These are phyloP conservation scores for Busseola fusca DNA, from an alignment of 2,888 invertebrate species.

Conservation along the genomic window DNA sequence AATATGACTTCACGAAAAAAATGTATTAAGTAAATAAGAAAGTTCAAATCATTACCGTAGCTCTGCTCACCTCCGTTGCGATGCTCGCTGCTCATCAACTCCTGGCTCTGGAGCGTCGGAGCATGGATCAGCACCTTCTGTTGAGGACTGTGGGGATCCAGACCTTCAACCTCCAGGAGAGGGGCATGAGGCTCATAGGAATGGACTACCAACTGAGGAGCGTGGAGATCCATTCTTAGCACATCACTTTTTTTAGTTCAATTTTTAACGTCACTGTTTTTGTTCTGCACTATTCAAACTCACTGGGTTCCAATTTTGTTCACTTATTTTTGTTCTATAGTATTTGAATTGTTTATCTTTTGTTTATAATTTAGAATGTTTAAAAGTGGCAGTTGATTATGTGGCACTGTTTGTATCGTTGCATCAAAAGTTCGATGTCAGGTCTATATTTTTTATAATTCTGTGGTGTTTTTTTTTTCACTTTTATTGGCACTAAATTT, in stretches of 20 bases:
- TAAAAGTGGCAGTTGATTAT: conserved; percentile 36
- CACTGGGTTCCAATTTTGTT: conserved; percentile 18
- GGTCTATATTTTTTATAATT: conserved; percentile 58
- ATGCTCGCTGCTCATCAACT: conserved; percentile 82
- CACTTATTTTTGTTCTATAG: conserved; percentile 6
- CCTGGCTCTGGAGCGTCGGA: conserved; percentile 82
- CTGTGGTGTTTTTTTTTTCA: conserved; percentile 65
- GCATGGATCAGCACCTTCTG: conserved; percentile 86
- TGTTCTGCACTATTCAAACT: conserved; percentile 4
- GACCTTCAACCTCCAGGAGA: conserved; percentile 83
- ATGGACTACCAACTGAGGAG: conserved; percentile 83
- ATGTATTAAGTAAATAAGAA: background rate
- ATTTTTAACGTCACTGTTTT: conserved; percentile 33
- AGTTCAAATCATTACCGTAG: conserved; percentile 27
- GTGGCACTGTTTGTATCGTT: conserved; percentile 72
- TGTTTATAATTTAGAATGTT: conserved; percentile 35
- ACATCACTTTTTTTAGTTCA: conserved; percentile 62
- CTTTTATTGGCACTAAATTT: conserved; percentile 74
- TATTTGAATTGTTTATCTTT: conserved; percentile 2
- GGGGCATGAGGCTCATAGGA: conserved; percentile 86
- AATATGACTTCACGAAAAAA: background rate
- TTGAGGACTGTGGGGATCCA: conserved; percentile 86
- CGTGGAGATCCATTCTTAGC: conserved; percentile 83
- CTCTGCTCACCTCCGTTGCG: conserved; percentile 82
- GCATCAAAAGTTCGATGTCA: conserved; percentile 69